Evolutionary conservation across 2,888 invertebrate species (phyloP).

Genomic region (Drosophila lacicola): DNA sequence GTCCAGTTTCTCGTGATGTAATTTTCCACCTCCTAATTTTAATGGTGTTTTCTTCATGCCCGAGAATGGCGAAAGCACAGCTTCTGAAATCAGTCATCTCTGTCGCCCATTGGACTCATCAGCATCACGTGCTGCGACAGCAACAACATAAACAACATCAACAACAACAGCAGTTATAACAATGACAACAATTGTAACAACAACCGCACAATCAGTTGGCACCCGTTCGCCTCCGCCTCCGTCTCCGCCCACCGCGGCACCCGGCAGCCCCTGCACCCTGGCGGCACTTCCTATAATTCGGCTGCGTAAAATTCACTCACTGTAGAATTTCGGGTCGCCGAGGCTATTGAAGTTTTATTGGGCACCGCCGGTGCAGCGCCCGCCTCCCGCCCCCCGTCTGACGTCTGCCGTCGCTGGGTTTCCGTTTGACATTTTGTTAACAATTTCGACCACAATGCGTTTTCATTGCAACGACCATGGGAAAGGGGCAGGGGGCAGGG

Average conservation of each 20-base stretch:
- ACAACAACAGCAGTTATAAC: slow-evolving; percentile 52
- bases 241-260: not conserved
- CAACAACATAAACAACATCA: slow-evolving; percentile 22
- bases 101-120: slow-evolving; percentile 50
- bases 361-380: slow-evolving; percentile 46
- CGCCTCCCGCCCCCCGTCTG: slow-evolving; percentile 1
- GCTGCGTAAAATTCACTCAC: slow-evolving; percentile 72
- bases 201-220: slow-evolving; percentile 76
- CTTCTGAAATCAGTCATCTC: slow-evolving; percentile 16
- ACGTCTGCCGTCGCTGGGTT: slow-evolving; percentile 50
- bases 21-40: not conserved
- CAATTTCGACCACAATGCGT: slow-evolving; percentile 81
- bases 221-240: slow-evolving; percentile 28
- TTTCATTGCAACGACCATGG: slow-evolving; percentile 63
- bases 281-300: slow-evolving; percentile 55
- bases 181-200: slow-evolving; percentile 74
- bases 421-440: slow-evolving; percentile 81
- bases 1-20: not conserved
- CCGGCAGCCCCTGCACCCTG: not conserved
- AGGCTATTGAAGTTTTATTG: slow-evolving; percentile 77
- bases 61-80: slow-evolving; percentile 43
- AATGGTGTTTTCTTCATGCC: slow-evolving; percentile 4
- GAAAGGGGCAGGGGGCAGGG: not conserved
- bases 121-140: slow-evolving; percentile 58
- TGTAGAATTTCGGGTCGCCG: slow-evolving; percentile 47